Evolutionary conservation across 2,113 vertebrate species (phyloP), one percentile per base, ranked within the genome.

Genomic region (Chrysochloris asiatica): DNA sequence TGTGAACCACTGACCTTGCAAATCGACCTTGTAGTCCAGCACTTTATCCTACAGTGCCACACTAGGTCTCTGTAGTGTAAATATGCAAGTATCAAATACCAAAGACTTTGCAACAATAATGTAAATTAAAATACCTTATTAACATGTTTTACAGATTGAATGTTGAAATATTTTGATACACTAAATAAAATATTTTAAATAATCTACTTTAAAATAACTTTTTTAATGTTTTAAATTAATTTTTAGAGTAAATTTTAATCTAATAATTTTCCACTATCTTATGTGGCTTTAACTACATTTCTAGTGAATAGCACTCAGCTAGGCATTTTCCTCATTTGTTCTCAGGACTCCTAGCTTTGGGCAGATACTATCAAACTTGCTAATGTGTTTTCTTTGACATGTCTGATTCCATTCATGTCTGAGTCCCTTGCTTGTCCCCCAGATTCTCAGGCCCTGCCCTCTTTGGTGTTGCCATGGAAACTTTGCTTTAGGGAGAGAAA

Each of bases 391-490:
- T 65, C 43, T 69, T 65, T 72, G 43, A 87, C 2, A 43, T 3
- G 78, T 4, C 16, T 59, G 21, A 78, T 82, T 50, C 36, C 65
- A 45, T 88, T 78, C 43, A 86, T 30, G 83, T 43, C 50, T 24
- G 17, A 96, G 52, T 56, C 79, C 33, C 16, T 77, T 24, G 26
- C 33, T 45, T 45, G 21, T 75, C 13, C 41, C 59, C 47, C 47
- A 76, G 45, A 28, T 13, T 86, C 45, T 61, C 33, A 86, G 83
- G 33, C 24, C 54, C 33, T 75, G 79, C 61, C 93, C 38, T 56
- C 33, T 85, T 22, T 6, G 36, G 11, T 75, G 61, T 94, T 95
- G 93, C 86, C 83, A 92, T 92, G 83, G 80, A 71, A 89, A 94
- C 63, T 21, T 26, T 63, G 59, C 28, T 30, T 89, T 86, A 87